These are phyloP conservation scores for Pao palembangensis DNA, from an alignment of 2,113 vertebrate genomes.

Conservation along the genomic window DNA sequence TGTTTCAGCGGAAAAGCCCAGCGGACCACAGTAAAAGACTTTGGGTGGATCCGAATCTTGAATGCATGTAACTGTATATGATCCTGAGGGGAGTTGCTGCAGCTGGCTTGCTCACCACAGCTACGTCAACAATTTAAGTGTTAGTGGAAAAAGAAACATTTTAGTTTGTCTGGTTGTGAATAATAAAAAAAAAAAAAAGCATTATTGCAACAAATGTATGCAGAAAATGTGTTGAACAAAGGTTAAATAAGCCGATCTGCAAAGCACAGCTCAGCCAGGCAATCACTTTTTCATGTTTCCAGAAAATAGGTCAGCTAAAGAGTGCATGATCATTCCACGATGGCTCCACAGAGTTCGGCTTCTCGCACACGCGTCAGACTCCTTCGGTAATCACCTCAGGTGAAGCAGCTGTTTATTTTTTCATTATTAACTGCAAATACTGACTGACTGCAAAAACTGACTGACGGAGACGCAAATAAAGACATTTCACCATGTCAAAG, in stretches of 20 bases:
- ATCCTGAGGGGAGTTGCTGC: constrained; percentile 8
- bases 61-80: constrained; percentile 20
- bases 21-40: constrained; percentile 21
- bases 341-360: constrained; percentile 29
- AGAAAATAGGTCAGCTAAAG: constrained; percentile 55
- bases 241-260: too few relatives aligned
- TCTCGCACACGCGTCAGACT: background rate
- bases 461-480: too few relatives aligned
- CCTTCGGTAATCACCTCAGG: constrained; percentile 36
- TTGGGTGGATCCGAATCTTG: constrained; percentile 28
- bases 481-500: too few relatives aligned
- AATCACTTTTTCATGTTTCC: constrained; percentile 30
- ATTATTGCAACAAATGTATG: too few relatives aligned
- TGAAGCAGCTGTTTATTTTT: constrained; percentile 31
- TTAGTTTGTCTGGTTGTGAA: background rate
- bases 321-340: constrained; percentile 34
- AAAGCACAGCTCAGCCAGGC: constrained; percentile 26
- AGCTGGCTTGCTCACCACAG: constrained; percentile 3
- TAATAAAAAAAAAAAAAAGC: background rate
- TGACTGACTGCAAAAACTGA: too few relatives aligned
- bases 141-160: too few relatives aligned
- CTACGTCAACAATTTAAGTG: too few relatives aligned
- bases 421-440: too few relatives aligned
- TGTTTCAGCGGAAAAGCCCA: constrained; percentile 26
- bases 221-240: too few relatives aligned